These are phyloP conservation scores for Orthonychiurus folsomi DNA, from an alignment of 2,888 invertebrate species.

Conservation along the genomic window DNA sequence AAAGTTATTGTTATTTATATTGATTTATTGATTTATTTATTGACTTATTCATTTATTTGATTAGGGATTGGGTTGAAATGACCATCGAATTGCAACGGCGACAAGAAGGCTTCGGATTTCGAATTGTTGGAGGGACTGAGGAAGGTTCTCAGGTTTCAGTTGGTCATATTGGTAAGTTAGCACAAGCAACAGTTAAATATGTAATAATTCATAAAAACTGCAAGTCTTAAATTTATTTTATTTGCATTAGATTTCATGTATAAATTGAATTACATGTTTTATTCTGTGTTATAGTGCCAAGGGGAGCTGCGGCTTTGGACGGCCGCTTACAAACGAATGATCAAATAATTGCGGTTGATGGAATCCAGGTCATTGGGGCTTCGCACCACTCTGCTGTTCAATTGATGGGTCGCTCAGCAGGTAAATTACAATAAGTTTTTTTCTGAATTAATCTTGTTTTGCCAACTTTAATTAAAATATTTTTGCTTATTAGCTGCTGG, in stretches of 20 bases:
- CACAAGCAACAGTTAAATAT: slow-evolving; percentile 66
- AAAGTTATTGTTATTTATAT: background rate
- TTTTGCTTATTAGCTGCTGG: too few relatives aligned
- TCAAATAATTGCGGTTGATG: slow-evolving; percentile 88
- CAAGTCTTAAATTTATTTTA: too few relatives aligned
- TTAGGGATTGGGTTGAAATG: slow-evolving; percentile 54
- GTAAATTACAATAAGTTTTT: too few relatives aligned
- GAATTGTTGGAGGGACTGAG: slow-evolving; percentile 95
- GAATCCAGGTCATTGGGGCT: slow-evolving; percentile 68
- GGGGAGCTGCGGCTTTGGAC: slow-evolving; percentile 63
- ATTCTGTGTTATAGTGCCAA: slow-evolving; percentile 4
- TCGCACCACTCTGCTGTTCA: slow-evolving; percentile 90
- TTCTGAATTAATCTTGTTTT: too few relatives aligned
- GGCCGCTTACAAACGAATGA: slow-evolving; percentile 85
- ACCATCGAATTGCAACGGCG: slow-evolving; percentile 77
- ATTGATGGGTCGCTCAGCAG: slow-evolving; percentile 80
- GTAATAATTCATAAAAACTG: too few relatives aligned
- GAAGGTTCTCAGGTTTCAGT: slow-evolving; percentile 93
- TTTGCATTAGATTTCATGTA: background rate
- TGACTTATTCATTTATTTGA: slow-evolving; percentile 2
- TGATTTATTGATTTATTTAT: slow-evolving; percentile 6
- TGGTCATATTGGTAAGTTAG: slow-evolving; percentile 91
- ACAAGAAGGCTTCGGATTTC: slow-evolving; percentile 91
- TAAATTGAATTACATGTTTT: background rate
- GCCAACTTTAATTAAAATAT: too few relatives aligned